Evolutionary conservation across 1,140 invertebrate genomes (phyloP).

Genomic region (Drosophila ohnishii): DNA sequence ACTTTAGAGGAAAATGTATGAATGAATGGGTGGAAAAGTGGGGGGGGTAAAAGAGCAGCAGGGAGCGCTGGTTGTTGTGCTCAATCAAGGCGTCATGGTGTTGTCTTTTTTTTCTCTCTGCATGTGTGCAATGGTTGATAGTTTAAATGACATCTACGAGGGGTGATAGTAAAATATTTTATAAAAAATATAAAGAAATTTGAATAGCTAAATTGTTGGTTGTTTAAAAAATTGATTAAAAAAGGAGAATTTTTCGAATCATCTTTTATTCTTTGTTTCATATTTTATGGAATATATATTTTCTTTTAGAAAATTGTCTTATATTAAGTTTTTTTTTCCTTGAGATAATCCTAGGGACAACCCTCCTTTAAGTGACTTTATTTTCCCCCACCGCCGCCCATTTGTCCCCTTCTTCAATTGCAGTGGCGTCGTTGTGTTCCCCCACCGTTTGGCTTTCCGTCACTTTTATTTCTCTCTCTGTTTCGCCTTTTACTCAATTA

Average conservation of each 20-base stretch:
- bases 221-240: not conserved
- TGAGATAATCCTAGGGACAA: not conserved
- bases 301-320: not conserved
- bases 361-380: slow-evolving; percentile 1
- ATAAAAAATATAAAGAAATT: not conserved
- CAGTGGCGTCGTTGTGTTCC: slow-evolving; percentile 27
- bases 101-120: slow-evolving; percentile 2
- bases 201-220: not conserved
- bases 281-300: not conserved
- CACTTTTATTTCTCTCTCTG: slow-evolving; percentile 36
- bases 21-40: slow-evolving; percentile 3
- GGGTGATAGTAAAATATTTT: not conserved
- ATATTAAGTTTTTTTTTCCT: not conserved
- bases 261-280: no score
- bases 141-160: slow-evolving; percentile 26
- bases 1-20: not conserved
- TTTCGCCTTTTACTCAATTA: slow-evolving; percentile 66
- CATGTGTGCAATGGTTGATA: slow-evolving; percentile 18
- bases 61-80: slow-evolving; percentile 14
- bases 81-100: slow-evolving; percentile 32
- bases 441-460: slow-evolving; percentile 34
- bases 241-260: no score
- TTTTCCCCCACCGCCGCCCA: not conserved
- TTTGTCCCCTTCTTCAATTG: slow-evolving; percentile 17
- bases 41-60: not conserved